phyloP scores from a whole-genome alignment of 1,140 invertebrate species.

The Asbolus verrucosus region DNA sequence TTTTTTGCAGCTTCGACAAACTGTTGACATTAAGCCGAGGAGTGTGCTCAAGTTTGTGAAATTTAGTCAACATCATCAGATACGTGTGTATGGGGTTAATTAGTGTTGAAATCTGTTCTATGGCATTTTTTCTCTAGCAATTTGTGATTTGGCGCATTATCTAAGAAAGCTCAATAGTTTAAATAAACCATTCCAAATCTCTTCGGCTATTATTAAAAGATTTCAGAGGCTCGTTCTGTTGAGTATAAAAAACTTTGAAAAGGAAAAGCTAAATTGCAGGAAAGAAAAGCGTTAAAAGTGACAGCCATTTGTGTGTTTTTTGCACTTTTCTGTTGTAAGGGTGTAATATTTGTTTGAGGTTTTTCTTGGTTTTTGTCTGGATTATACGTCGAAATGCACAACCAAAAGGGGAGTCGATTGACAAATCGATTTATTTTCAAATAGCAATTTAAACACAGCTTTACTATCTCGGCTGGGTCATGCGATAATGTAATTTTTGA shows the following conservation, averaged over 20 bases:
- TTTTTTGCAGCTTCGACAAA: too few species aligned
- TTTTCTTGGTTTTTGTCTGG: conserved; percentile 1
- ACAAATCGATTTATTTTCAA: conserved; percentile 33
- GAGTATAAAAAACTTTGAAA: conserved; percentile 23
- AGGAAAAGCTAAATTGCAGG: conserved; percentile 38
- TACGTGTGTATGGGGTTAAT: too few species aligned
- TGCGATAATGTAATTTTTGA: conserved; percentile 36
- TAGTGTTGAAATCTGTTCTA: too few species aligned
- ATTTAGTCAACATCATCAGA: too few species aligned
- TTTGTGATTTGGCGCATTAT: too few species aligned
- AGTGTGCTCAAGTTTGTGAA: too few species aligned
- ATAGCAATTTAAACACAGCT: conserved; percentile 30
- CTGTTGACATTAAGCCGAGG: too few species aligned
- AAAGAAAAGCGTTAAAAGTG: conserved; percentile 39
- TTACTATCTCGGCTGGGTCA: neutral
- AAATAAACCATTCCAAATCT: conserved; percentile 21
- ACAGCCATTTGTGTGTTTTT: conserved; percentile 39
- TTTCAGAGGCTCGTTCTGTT: conserved; percentile 18
- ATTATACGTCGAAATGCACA: neutral
- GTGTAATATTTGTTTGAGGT: conserved; percentile 38
- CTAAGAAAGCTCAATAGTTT: conserved; percentile 20
- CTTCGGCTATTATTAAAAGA: conserved; percentile 27
- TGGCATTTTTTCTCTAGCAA: too few species aligned
- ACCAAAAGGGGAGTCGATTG: conserved; percentile 8
- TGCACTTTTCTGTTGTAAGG: conserved; percentile 37